Evolutionary conservation across 2,113 vertebrate species (phyloP), one percentile per base, ranked within the genome.

Genomic region (Ochotona princeps): DNA sequence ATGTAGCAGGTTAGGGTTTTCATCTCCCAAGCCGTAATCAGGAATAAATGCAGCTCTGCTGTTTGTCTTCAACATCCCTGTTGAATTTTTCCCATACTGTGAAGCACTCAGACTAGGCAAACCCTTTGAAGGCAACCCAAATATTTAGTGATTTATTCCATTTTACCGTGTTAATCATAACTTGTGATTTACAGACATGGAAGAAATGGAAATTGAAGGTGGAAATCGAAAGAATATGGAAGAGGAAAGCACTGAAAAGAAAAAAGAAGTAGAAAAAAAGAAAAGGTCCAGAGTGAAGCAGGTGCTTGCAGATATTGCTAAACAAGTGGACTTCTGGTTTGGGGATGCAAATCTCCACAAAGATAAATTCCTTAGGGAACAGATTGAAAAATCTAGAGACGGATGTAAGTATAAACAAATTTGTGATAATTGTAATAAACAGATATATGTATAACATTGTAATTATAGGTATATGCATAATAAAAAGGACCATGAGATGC

Each of bases 261-360:
- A 97, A 67, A 99, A 98, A 79, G 99, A 99, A 80, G 98, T 96
- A 7, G 99, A 99, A 81, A 99, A 99, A 96, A 99, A 99, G 97
- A 99, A 99, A 95, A 96, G 99, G 30, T 99, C 99, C 0, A 97
- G 99, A 30, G 99, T 99, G n/a, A 99, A 99, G 94, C 99, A 99
- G 96, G 98, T 99, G 94, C 98, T 99, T 38, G 98, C 98, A 30
- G 99, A 99, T 63, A 99, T 99, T 94, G 99, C 98, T 14, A 99
- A 99, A 75, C 99, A 99, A 94, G 99, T 99, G 89, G 99, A 99
- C 97, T 99, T 99, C 97, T 99, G 99, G 99, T 99, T 99, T 90
- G 99, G 99, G 0, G 99, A 99, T n/a, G 99, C 99, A 15, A 99
- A 99, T 96, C 99, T 99, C 10, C 99, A 99, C 97, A 99, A 99